phyloP scores from a whole-genome alignment of 2,797 vertebrate species.

The Sarcoramphus papa region DNA sequence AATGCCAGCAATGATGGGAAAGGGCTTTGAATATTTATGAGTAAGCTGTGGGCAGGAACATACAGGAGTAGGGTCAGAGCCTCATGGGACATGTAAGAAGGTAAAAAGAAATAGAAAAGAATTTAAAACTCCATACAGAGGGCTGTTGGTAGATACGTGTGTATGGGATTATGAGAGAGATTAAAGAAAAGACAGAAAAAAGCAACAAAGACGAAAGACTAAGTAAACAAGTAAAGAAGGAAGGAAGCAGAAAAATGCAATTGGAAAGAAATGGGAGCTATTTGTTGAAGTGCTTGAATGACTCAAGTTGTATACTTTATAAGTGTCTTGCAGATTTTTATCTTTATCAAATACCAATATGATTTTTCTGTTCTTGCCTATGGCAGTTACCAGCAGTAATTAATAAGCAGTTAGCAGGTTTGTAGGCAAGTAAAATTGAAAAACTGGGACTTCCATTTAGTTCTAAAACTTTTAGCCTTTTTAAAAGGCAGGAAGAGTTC shows the following conservation, averaged over 20 bases:
- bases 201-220: neutral
- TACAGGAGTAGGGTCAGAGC: neutral
- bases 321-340: neutral
- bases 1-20: neutral
- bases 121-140: neutral
- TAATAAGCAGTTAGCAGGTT: neutral
- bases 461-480: neutral
- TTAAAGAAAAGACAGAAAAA: neutral
- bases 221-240: neutral
- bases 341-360: neutral
- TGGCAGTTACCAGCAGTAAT: neutral
- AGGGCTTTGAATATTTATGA: conserved; percentile 31
- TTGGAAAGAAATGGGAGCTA: neutral
- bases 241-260: neutral
- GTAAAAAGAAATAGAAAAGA: neutral
- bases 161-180: neutral
- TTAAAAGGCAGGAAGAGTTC: neutral
- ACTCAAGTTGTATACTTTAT: neutral
- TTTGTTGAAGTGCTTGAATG: neutral
- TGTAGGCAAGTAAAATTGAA: neutral
- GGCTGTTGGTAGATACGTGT: neutral
- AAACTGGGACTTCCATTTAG: neutral
- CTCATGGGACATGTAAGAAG: neutral
- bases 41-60: neutral
- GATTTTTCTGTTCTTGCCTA: neutral